Evolutionary conservation across 2,797 vertebrate species (phyloP), one percentile per base, ranked within the genome.

Genomic region (Myotis pilosus): DNA sequence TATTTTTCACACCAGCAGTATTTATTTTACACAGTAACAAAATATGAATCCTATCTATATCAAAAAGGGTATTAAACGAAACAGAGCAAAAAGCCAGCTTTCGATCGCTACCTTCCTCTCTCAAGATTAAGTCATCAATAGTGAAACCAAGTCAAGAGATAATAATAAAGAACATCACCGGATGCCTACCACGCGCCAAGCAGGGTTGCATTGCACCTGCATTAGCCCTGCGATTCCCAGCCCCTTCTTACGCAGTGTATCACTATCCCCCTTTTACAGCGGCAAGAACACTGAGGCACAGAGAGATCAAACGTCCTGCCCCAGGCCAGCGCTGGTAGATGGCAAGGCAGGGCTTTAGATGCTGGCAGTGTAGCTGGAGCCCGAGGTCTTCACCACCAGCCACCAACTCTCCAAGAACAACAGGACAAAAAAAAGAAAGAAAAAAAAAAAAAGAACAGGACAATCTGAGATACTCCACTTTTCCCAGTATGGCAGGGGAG

Each of bases 331-430:
- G 23, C 41, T 83, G 78, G 72, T 8, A 85, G 9, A 30, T 47
- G 51, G 30, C 36, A 80, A 89, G 38, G 36, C n/a, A 81, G 57
- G 36, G 30, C 20, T 41, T 93, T 64, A 74, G 15, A 71, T 17
- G 8, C 55, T 28, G 78, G 41, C 91, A 94, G 71, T 91, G 71
- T 20, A n/a, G 80, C 38, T 88, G n/a, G 1, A 72, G 80, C 44
- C 62, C 82, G 74, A 86, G 55, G 51, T 91, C 44, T 72, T 80
- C 80, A 93, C 47, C 33, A 96, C 0, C 10, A 69, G 36, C n/a
- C 92, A 91, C 57, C 47, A 57, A 78, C 92, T 93, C 76, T 87
- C 83, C 57, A 75, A 79, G 69, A 95, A 82, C 38, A 82, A 83
- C 10, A 57, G 30, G 41, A 80, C 57, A 49, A 19, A n/a, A n/a